Evolutionary conservation across 2,888 invertebrate species (phyloP).

Genomic region (Apamea anceps): DNA sequence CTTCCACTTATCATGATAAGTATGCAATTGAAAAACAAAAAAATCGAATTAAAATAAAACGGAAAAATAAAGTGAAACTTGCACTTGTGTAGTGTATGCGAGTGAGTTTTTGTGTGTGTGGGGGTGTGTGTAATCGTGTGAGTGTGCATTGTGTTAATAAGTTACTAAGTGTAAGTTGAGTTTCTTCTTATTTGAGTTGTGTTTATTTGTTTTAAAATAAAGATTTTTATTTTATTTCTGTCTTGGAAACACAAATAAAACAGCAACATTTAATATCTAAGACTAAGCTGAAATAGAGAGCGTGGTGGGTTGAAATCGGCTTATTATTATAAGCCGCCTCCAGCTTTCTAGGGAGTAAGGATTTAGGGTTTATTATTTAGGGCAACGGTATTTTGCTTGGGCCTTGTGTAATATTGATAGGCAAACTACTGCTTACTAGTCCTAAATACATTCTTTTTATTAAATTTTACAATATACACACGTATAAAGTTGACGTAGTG

Average conservation of each 20-base stretch:
- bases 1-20: too few species aligned
- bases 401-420: conserved; percentile 36
- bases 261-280: conserved; percentile 38
- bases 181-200: too few species aligned
- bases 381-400: conserved; percentile 50
- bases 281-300: conserved; percentile 33
- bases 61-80: too few species aligned
- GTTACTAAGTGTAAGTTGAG: too few species aligned
- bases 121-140: too few species aligned
- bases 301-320: conserved; percentile 49
- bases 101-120: too few species aligned
- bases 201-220: neutral
- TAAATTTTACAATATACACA: neutral
- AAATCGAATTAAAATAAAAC: too few species aligned
- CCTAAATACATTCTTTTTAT: neutral
- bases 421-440: conserved; percentile 9
- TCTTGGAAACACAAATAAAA: conserved; percentile 23
- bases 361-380: conserved; percentile 63
- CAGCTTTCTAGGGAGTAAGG: conserved; percentile 62
- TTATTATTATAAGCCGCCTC: conserved; percentile 60
- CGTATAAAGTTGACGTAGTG: neutral
- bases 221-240: neutral
- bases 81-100: too few species aligned
- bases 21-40: too few species aligned
- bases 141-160: too few species aligned